These are phyloP conservation scores for Ips typographus DNA, from an alignment of 1,140 invertebrate genomes.

Conservation along the genomic window DNA sequence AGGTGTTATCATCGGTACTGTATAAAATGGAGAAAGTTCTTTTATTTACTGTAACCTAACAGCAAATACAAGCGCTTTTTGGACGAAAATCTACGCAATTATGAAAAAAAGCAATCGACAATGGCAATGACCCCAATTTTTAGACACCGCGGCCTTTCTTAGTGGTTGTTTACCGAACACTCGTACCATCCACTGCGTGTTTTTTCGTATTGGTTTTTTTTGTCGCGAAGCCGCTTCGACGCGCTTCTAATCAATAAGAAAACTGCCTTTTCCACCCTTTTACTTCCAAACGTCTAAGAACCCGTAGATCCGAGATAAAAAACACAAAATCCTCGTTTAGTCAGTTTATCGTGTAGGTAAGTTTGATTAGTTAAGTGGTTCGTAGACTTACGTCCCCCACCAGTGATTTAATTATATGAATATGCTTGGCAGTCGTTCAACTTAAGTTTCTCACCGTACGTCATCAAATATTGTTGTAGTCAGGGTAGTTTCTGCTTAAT, in stretches of 20 bases:
- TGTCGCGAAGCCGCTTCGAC: background rate
- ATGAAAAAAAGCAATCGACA: slow-evolving; percentile 6
- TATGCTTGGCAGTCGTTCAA: slow-evolving; percentile 25
- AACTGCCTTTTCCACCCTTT: slow-evolving; percentile 15
- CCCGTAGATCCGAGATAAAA: background rate
- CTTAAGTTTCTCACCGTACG: too few species aligned
- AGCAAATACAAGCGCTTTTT: background rate
- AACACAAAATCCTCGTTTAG: too few species aligned
- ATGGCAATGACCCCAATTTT: slow-evolving; percentile 17
- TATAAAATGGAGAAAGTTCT: background rate
- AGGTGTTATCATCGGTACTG: slow-evolving; percentile 19
- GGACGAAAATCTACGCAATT: background rate
- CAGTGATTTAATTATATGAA: slow-evolving; percentile 24
- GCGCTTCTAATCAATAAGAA: background rate
- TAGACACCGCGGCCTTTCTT: slow-evolving; percentile 23
- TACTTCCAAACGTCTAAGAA: slow-evolving; percentile 13
- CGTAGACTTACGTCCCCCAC: slow-evolving; percentile 19
- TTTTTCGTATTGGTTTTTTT: background rate
- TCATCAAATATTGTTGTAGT: too few species aligned
- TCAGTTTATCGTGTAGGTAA: background rate
- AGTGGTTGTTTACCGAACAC: slow-evolving; percentile 29
- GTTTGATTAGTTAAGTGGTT: slow-evolving; percentile 14
- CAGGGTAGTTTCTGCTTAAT: too few species aligned
- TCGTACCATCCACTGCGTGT: background rate
- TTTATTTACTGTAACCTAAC: too few species aligned